These are phyloP conservation scores for Octopus sinensis DNA, from an alignment of 1,140 invertebrate species.

Conservation along the genomic window DNA sequence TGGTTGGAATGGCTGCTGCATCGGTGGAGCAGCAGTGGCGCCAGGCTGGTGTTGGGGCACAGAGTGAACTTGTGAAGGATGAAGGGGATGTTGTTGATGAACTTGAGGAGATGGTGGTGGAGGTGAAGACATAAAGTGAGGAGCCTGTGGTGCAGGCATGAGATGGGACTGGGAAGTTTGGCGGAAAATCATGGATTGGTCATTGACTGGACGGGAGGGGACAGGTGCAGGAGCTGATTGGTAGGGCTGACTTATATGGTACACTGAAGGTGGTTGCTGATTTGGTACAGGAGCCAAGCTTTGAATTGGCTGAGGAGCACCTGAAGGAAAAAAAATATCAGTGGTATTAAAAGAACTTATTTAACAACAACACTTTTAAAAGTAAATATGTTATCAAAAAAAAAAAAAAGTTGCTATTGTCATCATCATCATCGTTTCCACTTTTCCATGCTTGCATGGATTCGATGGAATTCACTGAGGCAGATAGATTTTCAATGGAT, in stretches of 20 bases:
- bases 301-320: conserved; percentile 7
- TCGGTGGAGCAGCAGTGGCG: not conserved
- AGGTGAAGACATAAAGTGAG: conserved; percentile 1
- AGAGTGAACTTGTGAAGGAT: not conserved
- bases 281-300: not conserved
- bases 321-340: not conserved
- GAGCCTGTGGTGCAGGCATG: not conserved
- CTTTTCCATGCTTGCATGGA: too few relatives aligned
- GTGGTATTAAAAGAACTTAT: too few relatives aligned
- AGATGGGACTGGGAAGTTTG: not conserved
- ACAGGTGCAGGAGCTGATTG: not conserved
- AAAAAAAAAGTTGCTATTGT: too few relatives aligned
- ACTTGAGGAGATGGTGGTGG: not conserved
- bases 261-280: not conserved
- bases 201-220: not conserved
- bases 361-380: too few relatives aligned
- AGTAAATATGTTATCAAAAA: too few relatives aligned
- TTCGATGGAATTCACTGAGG: too few relatives aligned
- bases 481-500: too few relatives aligned
- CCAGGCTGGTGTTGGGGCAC: not conserved
- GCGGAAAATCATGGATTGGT: not conserved
- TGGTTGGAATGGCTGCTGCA: not conserved
- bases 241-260: not conserved
- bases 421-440: too few relatives aligned
- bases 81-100: not conserved